A percentile compares a stretch with the other conserved stretches of the same genome.
Conservation (phyloP, 2,113 vertebrate species). For the Eptesicus fuscus region DNA sequence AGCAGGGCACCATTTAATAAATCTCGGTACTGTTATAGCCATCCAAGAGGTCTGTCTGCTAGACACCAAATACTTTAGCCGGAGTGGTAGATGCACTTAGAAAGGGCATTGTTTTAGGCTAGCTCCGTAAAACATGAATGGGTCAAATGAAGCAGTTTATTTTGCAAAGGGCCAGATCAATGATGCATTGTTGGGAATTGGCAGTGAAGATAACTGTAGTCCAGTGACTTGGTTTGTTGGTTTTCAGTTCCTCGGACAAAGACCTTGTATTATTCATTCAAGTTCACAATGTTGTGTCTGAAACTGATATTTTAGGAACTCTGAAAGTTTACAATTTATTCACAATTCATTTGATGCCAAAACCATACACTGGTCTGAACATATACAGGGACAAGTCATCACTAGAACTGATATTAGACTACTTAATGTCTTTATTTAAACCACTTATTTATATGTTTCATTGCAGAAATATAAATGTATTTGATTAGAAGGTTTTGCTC, state of each 20-base stretch:
- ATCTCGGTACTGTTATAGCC: not conserved
- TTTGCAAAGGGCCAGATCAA: slow-evolving; percentile 27
- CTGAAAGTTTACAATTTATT: not conserved
- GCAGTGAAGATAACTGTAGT: not conserved
- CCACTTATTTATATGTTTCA: not conserved
- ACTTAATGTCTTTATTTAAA: not conserved
- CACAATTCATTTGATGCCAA: not conserved
- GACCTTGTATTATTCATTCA: not conserved
- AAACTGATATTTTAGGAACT: slow-evolving; percentile 12
- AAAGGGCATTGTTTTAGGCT: slow-evolving; percentile 13
- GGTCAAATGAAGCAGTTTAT: slow-evolving; percentile 19
- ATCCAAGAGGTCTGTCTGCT: slow-evolving; percentile 25
- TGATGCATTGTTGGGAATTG: not conserved
- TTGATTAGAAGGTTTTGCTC: not conserved
- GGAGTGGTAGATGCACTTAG: not conserved
- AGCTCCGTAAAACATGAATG: slow-evolving; percentile 34
- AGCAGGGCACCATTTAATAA: slow-evolving; percentile 44
- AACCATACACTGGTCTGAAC: not conserved
- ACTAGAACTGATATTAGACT: not conserved
- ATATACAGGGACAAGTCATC: not conserved
- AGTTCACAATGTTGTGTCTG: not conserved
- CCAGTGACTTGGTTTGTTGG: not conserved
- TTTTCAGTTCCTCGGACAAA: not conserved
- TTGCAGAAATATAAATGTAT: not conserved
- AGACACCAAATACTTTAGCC: slow-evolving; percentile 37